Base-by-base conservation (phyloP, 2,113 vertebrate species). In the Poicephalus meyeri region DNA sequence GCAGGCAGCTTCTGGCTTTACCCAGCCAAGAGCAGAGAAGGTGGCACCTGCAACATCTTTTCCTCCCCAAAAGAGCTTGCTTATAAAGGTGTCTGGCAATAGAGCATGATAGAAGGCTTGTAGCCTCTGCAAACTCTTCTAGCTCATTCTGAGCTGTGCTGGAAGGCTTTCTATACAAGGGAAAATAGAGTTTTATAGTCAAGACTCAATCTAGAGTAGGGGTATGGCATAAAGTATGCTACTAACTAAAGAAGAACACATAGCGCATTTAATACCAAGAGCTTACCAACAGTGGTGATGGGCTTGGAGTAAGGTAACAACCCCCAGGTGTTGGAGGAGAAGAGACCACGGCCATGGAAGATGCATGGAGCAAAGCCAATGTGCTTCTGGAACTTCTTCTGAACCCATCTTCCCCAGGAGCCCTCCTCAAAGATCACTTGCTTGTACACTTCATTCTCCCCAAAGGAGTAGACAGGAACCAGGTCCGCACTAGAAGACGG, bases 381-480 rank as follows among this genome's bases (percentile, higher is more conserved):
- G 53, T 99, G 93, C 96, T 99, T 99, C 98, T 99, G 99, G 66
- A 99, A 96, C 94, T 96, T 99, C 97, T 96, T 99, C 95, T 99
- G 99, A 24, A 99, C 55, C 96, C 91, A 89, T 50, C 98, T 98
- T 93, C 98, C 98, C 98, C 97, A 98, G 49, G 98, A 99, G 1
- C 98, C 99, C 88, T 99, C 99, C 80, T 99, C 97, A 2, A 99
- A 99, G 95, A 99, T 98, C 90, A 99, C 97, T 95, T 99, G 99
- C 96, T 99, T 98, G 96, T 99, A 99, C 7, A 98, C 98, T 42
- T 99, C 99, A 2, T 99, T 99, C 96, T 99, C 99, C 8, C 99
- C 99, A 46, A 99, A 99, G 13, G 99, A 99, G 92, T 99, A 99
- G 42, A 98, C 98, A 0, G 99, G 99, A 88, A 99, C 99, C 95